These are phyloP conservation scores for human (Homo sapiens) DNA, from an alignment of 2,113 vertebrate species.

Conservation along the genomic window DNA sequence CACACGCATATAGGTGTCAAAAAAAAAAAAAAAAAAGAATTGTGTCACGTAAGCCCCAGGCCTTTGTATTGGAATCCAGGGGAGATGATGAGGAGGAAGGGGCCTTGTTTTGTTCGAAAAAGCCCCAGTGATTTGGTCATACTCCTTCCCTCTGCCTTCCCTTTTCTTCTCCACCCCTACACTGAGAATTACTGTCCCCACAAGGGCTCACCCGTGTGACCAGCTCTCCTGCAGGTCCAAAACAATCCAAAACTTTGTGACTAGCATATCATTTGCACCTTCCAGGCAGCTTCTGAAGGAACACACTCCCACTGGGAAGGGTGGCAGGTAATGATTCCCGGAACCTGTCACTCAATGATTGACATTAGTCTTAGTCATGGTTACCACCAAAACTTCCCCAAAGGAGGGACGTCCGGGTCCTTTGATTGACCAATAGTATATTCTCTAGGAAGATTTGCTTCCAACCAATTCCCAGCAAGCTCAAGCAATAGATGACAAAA, in stretches of 20 bases:
- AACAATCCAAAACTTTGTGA: background rate
- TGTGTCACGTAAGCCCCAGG: background rate
- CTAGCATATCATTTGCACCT: background rate
- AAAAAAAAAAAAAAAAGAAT: background rate
- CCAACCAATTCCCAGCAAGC: background rate
- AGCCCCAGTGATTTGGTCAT: background rate
- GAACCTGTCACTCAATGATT: background rate
- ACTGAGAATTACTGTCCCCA: background rate
- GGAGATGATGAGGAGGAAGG: no score
- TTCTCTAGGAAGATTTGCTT: background rate
- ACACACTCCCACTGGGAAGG: background rate
- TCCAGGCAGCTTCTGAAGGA: background rate
- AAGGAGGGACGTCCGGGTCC: background rate
- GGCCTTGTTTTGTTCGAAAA: background rate
- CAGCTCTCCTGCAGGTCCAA: background rate
- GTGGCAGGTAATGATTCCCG: background rate
- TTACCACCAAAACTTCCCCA: background rate
- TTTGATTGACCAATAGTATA: background rate
- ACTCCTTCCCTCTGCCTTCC: rapidly evolving
- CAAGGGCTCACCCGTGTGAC: background rate
- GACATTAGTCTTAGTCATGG: background rate
- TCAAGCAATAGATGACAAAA: background rate
- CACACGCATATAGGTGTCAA: no score
- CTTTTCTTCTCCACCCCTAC: background rate
- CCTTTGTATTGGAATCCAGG: background rate